Base-by-base conservation (phyloP, 1,140 invertebrate species). In the Megathymus violae region DNA sequence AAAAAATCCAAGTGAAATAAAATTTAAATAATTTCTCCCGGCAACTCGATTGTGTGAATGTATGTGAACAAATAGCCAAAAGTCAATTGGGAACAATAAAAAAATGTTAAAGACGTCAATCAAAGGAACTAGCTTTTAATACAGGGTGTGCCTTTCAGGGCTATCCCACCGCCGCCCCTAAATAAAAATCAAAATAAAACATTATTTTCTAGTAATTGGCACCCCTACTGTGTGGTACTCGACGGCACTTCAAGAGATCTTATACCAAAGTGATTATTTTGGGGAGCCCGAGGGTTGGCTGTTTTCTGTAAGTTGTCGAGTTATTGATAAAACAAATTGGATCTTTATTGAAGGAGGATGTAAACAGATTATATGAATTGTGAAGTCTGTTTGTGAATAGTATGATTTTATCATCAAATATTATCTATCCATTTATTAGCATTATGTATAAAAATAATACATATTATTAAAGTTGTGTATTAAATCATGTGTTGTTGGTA, bases 131-230 rank as follows among this genome's bases (percentile, higher is more conserved):
- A 79, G 77, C 44, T 79, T 82, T 82, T 89, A 89, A 87, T 88
- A 68, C 68, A 82, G 72, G 82, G 87, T 89, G 80, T 89, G 63
- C 78, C 71, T 89, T 77, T 74, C 85, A 86, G 85, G 87, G 85
- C 63, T 81, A 84, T 90, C 88, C 82, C 84, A 87, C 81, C 79
- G 81, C 81, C 85, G 88, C 85, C 88, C 88, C 82, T 82, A 87
- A 88, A 88, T 87, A 85, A 90, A 71, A 56, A 56, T 56, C 19
- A 56, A 56, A 56, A 44, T 56, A 52, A 56, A 41, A 56, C 51
- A 56, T 56, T 56, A 56, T 56, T 56, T 56, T 25, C 38, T 56
- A 56, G 51, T 56, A 56, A 56, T 56, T 56, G 51, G 51, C 51
- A 56, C 51, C 51, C 51, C 51, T 56, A 56, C 51, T 15, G 51